Evolutionary conservation across 2,113 vertebrate genomes (phyloP).

Genomic region (Pseudorasbora parva): DNA sequence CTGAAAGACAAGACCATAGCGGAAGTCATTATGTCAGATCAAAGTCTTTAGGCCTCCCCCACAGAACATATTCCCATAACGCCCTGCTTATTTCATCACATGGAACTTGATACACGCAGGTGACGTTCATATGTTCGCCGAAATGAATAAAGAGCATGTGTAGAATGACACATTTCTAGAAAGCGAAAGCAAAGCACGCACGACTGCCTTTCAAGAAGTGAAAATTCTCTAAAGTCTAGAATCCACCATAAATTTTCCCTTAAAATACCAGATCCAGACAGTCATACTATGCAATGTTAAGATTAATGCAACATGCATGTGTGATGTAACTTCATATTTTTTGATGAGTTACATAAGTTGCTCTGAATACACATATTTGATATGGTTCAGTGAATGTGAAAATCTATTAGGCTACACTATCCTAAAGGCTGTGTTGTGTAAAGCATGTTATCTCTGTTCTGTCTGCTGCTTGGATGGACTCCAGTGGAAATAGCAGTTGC

Average conservation of each 20-base stretch:
- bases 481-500: neutral
- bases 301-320: neutral
- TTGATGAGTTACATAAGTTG: neutral
- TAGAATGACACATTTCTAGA: neutral
- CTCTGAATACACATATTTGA: constrained; percentile 17
- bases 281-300: neutral
- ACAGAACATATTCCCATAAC: constrained; percentile 8
- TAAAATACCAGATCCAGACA: neutral
- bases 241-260: neutral
- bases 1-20: constrained; percentile 13
- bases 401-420: neutral
- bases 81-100: neutral
- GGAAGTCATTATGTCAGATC: constrained; percentile 36
- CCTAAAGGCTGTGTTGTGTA: constrained; percentile 5
- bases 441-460: constrained; percentile 1
- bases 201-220: neutral
- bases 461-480: neutral
- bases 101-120: neutral
- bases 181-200: neutral
- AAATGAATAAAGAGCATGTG: neutral
- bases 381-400: neutral
- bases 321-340: neutral
- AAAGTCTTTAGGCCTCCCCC: constrained; percentile 3
- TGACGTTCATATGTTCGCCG: neutral
- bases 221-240: neutral